These are phyloP conservation scores for Poicephalus gulielmi DNA, from an alignment of 2,113 vertebrate species.

Conservation along the genomic window DNA sequence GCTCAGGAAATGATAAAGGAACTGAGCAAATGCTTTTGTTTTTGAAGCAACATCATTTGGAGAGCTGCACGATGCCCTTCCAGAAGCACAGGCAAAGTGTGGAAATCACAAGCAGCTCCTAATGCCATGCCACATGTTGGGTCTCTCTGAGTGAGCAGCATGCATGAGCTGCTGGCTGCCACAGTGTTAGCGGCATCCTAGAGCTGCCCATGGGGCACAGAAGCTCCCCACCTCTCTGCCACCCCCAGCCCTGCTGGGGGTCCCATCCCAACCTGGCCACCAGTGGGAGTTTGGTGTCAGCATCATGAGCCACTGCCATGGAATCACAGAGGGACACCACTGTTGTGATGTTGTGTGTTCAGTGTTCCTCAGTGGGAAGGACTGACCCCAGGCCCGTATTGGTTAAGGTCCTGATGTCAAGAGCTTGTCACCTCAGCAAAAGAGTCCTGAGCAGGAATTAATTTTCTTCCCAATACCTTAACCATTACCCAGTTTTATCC, in stretches of 20 bases:
- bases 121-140: fast-evolving
- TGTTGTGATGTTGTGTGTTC: not conserved
- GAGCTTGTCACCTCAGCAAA: not conserved
- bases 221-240: not conserved
- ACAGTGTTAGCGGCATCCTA: not conserved
- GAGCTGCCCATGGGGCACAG: not conserved
- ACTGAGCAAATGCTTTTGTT: not conserved
- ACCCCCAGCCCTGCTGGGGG: not conserved
- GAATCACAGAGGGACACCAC: not conserved
- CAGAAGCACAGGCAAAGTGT: not conserved
- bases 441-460: not conserved
- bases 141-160: fast-evolving
- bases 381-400: not conserved
- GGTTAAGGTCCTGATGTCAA: not conserved
- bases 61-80: not conserved
- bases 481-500: not conserved
- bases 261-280: not conserved
- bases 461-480: not conserved
- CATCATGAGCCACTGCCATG: not conserved
- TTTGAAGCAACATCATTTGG: not conserved
- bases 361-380: not conserved
- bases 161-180: fast-evolving
- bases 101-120: not conserved
- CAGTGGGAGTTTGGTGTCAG: not conserved
- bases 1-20: slow-evolving; percentile 43